Evolutionary conservation across 2,797 vertebrate genomes (phyloP).

Genomic region (Lemur catta): DNA sequence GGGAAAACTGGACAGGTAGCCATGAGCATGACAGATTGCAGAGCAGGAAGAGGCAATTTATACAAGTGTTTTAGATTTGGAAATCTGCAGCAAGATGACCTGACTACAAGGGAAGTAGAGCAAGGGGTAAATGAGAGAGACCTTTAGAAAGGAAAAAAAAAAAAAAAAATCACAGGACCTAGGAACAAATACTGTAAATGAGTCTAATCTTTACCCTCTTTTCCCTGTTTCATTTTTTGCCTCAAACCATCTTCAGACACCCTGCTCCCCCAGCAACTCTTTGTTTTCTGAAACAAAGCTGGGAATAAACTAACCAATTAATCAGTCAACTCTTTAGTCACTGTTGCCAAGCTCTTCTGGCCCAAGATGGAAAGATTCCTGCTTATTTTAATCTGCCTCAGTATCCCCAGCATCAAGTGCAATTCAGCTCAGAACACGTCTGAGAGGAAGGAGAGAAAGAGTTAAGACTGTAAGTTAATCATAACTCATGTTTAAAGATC

Average conservation of each 20-base stretch:
- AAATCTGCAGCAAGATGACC: neutral
- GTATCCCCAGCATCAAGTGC: neutral
- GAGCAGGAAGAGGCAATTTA: neutral
- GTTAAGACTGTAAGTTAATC: neutral
- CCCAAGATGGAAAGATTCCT: neutral
- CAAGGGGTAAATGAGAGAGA: neutral
- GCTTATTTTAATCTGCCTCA: neutral
- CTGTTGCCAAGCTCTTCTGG: neutral
- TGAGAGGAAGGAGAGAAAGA: neutral
- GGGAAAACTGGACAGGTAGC: neutral
- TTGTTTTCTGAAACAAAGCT: slow-evolving; percentile 37
- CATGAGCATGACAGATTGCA: neutral
- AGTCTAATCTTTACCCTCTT: neutral
- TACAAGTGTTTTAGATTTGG: neutral
- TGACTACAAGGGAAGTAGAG: neutral
- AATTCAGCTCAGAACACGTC: neutral
- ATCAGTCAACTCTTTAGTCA: neutral
- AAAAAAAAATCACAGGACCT: neutral
- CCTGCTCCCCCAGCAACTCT: neutral
- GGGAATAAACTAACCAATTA: neutral
- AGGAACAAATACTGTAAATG: neutral
- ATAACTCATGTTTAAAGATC: neutral
- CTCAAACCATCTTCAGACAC: neutral
- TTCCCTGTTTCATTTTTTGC: neutral
- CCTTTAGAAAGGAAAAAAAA: neutral